Evolutionary conservation across 2,113 vertebrate species (phyloP).

Genomic region (Eleginops maclovinus): DNA sequence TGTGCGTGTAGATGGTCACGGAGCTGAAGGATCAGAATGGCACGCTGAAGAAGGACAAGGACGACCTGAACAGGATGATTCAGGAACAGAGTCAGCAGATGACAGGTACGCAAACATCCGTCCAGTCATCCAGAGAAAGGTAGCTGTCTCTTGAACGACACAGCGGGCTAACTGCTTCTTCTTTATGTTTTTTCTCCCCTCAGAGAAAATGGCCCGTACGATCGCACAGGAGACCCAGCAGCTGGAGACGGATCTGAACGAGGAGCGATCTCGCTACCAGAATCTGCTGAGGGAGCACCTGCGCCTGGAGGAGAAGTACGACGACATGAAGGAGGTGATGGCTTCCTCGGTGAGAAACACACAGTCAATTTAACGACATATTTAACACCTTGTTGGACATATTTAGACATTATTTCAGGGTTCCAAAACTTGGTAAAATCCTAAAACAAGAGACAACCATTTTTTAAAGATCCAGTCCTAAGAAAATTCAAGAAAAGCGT

Average conservation of each 20-base stretch:
- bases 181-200: slow-evolving; percentile 16
- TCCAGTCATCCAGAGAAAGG: too few relatives aligned
- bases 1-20: slow-evolving; percentile 86
- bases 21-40: slow-evolving; percentile 95
- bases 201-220: slow-evolving; percentile 93
- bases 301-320: slow-evolving; percentile 95
- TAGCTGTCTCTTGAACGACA: background rate
- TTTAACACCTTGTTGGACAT: background rate
- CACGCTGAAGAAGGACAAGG: slow-evolving; percentile 93
- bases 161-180: background rate
- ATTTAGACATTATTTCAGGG: background rate
- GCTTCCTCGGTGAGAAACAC: slow-evolving; percentile 83
- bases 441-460: background rate
- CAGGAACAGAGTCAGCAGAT: slow-evolving; percentile 94
- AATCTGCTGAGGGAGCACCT: slow-evolving; percentile 97
- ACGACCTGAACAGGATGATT: slow-evolving; percentile 92
- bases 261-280: slow-evolving; percentile 96
- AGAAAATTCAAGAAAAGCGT: too few relatives aligned
- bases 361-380: background rate
- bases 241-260: slow-evolving; percentile 94
- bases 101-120: slow-evolving; percentile 84
- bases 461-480: too few relatives aligned
- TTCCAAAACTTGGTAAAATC: background rate
- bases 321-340: slow-evolving; percentile 95
- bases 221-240: slow-evolving; percentile 93